Percentiles rank a stretch among this genome's conserved stretches.
Evolutionary conservation across 2,888 invertebrate species (phyloP).

Genomic region (Drosophila hamatofila): DNA sequence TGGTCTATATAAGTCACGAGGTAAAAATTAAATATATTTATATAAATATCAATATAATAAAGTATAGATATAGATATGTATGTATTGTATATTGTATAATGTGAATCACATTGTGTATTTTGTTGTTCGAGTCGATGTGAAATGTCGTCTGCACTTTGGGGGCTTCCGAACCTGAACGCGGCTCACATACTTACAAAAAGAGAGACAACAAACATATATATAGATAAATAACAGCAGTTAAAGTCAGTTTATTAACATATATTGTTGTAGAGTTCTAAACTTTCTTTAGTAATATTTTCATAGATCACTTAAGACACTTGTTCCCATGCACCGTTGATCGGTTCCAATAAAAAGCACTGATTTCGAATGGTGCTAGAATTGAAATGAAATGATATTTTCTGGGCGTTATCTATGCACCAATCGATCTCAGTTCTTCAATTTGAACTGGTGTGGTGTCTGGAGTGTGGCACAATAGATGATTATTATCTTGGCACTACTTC

Average conservation of each 20-base stretch:
- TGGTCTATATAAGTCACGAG: neutral
- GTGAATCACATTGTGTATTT: constrained; percentile 3
- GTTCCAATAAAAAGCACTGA: constrained; percentile 84
- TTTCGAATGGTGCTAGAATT: constrained; percentile 85
- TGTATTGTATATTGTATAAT: neutral
- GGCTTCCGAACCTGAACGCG: constrained; percentile 36
- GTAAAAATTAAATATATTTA: neutral
- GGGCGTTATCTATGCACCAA: constrained; percentile 82
- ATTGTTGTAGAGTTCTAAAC: neutral
- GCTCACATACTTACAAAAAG: constrained; percentile 14
- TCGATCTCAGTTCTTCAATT: constrained; percentile 84
- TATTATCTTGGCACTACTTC: neutral
- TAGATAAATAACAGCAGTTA: neutral
- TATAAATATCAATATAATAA: neutral
- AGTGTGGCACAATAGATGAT: constrained; percentile 6
- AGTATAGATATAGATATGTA: neutral
- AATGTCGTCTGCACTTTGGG: constrained; percentile 37
- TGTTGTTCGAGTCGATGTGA: constrained; percentile 15
- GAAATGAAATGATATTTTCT: constrained; percentile 29
- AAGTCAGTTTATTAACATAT: neutral
- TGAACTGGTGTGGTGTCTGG: constrained; percentile 51
- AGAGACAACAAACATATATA: neutral
- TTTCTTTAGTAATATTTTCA: neutral
- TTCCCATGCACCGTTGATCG: constrained; percentile 49
- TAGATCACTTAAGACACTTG: constrained; percentile 16